These are phyloP conservation scores for Polypterus bichir DNA, from an alignment of 2,113 vertebrate species.

Conservation along the genomic window DNA sequence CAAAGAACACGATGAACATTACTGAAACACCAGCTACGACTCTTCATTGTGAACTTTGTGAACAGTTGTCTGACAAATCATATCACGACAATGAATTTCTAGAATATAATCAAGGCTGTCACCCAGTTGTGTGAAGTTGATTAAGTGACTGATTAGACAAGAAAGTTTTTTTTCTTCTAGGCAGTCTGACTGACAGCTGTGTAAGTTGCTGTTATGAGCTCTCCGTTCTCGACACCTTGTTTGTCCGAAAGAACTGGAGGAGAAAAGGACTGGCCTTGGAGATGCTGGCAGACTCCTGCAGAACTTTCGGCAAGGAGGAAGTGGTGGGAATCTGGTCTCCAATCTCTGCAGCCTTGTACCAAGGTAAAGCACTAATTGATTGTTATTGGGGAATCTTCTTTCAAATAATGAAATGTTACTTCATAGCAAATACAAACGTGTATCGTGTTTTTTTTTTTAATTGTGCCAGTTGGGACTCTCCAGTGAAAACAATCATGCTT, in stretches of 20 bases:
- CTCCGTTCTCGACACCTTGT: constrained; percentile 74
- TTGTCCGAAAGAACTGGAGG: constrained; percentile 53
- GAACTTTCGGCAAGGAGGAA: constrained; percentile 48
- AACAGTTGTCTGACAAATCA: no score
- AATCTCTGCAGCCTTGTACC: constrained; percentile 66
- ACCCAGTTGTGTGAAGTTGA: neutral
- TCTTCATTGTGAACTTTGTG: no score
- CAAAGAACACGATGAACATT: no score
- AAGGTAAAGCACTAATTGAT: constrained; percentile 46
- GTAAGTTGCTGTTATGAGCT: constrained; percentile 58
- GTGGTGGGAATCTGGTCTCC: constrained; percentile 76
- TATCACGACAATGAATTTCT: no score
- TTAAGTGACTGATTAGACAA: neutral
- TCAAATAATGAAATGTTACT: constrained; percentile 1
- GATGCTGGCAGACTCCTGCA: constrained; percentile 78
- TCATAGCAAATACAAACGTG: neutral
- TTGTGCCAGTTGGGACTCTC: no score
- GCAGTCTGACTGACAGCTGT: constrained; percentile 53
- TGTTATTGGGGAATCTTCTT: neutral
- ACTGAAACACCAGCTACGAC: no score
- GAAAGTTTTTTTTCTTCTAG: constrained; percentile 35
- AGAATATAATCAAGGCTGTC: no score
- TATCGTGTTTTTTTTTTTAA: no score
- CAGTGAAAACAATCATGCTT: no score
- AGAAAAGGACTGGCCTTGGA: constrained; percentile 60